Conservation (phyloP, 2,113 vertebrate species). For the Chroicocephalus ridibundus region DNA sequence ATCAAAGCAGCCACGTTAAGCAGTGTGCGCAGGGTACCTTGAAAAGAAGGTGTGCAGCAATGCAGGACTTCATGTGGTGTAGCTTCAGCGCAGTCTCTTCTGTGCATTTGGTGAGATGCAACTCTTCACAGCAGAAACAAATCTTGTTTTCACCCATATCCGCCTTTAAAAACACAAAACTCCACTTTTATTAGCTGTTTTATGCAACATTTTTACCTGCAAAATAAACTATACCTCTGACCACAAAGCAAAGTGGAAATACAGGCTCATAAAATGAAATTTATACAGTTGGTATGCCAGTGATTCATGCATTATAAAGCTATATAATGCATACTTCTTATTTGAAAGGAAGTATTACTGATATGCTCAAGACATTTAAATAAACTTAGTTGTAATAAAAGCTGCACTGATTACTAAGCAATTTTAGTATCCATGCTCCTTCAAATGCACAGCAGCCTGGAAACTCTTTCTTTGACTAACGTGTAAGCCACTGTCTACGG, state of each 20-base stretch:
- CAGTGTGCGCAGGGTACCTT: conserved; percentile 70
- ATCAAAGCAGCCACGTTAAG: background rate
- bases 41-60: conserved; percentile 78
- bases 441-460: background rate
- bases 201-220: background rate
- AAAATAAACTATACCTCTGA: background rate
- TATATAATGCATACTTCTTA: background rate
- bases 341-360: background rate
- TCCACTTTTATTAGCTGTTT: background rate
- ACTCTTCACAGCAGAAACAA: conserved; percentile 86
- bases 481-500: background rate
- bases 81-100: conserved; percentile 80
- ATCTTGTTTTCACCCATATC: conserved; percentile 69
- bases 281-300: background rate
- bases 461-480: background rate
- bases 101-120: conserved; percentile 69
- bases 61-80: conserved; percentile 78
- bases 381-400: background rate
- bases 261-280: background rate
- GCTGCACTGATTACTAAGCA: background rate
- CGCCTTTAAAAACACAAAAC: conserved; percentile 67
- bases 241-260: background rate
- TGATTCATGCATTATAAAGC: background rate
- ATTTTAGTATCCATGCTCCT: background rate
- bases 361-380: background rate